Base-by-base conservation (phyloP, 2,113 vertebrate species). In the Anguilla rostrata region DNA sequence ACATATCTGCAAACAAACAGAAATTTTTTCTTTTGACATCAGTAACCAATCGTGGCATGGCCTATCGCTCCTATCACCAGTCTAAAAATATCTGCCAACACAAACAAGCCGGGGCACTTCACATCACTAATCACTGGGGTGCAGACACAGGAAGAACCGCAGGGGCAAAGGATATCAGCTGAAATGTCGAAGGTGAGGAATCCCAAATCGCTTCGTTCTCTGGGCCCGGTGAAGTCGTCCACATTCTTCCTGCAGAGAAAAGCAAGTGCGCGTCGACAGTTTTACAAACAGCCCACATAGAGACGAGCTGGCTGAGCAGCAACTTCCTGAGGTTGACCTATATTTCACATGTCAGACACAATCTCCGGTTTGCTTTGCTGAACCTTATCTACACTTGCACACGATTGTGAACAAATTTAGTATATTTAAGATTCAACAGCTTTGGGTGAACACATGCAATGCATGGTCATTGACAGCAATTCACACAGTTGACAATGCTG, bases 191-290 rank as follows among this genome's bases (percentile, higher is more conserved):
- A 99, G 0, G 96, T 99, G 94, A 99, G 92, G 85, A 99, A 98
- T 84, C 97, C 98, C 89, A 99, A 95, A 90, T 99, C 98, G 86
- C 98, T 99, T 94, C 97, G 97, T 93, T 99, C 98, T 94, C 97
- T 95, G 86, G 98, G 97, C 90, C 98, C 98, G 14, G 98, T 99
- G 94, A 99, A 99, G 93, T 99, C 98, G 91, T 99, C 98, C 8
- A 99, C 96, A 40, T 99, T 99, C 96, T 98, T 99, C 92, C 98
- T 99, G 93, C 16, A 84, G 89, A 81, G 86, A 91, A 93, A 90
- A 53, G 49, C 7, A 87, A 14, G 78, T 18, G 29, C 16, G 29
- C n/a, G 18, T 9, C 41, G 12, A 43, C 15, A 57, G 22, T 5
- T 53, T 9, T n/a, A 4, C 11, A 43, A 49, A 85, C 39, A 8